Percentiles rank a stretch among this genome's conserved stretches.
These are phyloP conservation scores for Gallinago media DNA, from an alignment of 2,113 vertebrate genomes.

Conservation along the genomic window DNA sequence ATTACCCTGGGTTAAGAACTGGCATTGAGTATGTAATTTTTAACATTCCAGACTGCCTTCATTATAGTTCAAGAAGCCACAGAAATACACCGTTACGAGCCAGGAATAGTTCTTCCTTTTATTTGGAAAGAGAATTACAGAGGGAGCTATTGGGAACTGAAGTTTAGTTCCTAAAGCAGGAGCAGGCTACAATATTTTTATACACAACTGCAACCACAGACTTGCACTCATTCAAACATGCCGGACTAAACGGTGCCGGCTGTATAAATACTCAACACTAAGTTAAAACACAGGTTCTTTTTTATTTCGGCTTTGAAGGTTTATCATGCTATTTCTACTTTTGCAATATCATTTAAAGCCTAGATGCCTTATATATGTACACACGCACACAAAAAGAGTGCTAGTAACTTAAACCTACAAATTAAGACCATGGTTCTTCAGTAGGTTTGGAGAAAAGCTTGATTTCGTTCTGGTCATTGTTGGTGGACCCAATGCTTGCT, in stretches of 20 bases:
- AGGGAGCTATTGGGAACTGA: constrained; percentile 72
- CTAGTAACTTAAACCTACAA: constrained; percentile 56
- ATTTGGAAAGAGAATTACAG: constrained; percentile 86
- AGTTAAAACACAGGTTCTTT: constrained; percentile 82
- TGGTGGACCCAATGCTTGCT: neutral
- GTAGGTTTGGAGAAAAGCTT: neutral
- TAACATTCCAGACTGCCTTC: constrained; percentile 80
- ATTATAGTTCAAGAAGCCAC: constrained; percentile 80
- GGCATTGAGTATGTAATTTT: constrained; percentile 65
- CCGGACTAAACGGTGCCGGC: constrained; percentile 86
- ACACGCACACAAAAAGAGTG: neutral
- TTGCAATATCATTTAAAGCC: constrained; percentile 75
- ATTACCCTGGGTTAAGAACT: constrained; percentile 71
- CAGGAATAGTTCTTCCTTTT: constrained; percentile 87
- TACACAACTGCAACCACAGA: constrained; percentile 78
- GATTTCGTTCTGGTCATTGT: neutral
- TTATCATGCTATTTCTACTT: constrained; percentile 72
- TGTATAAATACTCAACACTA: constrained; percentile 79
- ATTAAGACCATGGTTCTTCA: constrained; percentile 45
- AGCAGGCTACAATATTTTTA: constrained; percentile 80
- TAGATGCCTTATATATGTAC: neutral
- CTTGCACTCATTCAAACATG: constrained; percentile 70
- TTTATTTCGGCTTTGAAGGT: constrained; percentile 81
- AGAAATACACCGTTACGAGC: constrained; percentile 81
- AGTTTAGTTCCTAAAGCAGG: constrained; percentile 71